phyloP scores from a whole-genome alignment of 2,888 invertebrate species.

The Luffia ferchaultella region DNA sequence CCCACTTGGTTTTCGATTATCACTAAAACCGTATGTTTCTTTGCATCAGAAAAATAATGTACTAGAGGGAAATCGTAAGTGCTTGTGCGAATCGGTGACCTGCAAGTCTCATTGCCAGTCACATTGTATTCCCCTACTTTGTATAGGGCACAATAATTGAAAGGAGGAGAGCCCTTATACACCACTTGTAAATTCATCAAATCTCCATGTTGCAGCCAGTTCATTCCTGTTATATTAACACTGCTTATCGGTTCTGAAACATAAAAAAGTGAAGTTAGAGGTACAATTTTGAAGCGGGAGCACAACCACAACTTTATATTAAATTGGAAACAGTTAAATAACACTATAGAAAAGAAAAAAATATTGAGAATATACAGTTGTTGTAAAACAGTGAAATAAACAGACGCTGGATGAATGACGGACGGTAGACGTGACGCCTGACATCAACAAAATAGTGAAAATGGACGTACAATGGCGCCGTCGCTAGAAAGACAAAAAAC shows the following conservation, averaged over 20 bases:
- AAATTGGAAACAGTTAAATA: too few species aligned
- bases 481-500: too few species aligned
- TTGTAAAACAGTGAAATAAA: too few species aligned
- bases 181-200: slow-evolving; percentile 73
- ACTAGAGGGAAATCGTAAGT: slow-evolving; percentile 70
- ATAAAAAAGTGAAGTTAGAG: slow-evolving; percentile 8
- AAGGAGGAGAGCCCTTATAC: slow-evolving; percentile 79
- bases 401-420: too few species aligned
- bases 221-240: slow-evolving; percentile 75
- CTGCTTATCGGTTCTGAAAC: slow-evolving; percentile 75
- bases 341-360: too few species aligned
- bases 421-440: too few species aligned
- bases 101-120: slow-evolving; percentile 82
- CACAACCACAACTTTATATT: neutral
- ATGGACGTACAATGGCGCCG: too few species aligned
- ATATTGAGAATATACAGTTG: too few species aligned
- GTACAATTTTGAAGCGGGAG: neutral
- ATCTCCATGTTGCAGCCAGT: slow-evolving; percentile 86
- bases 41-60: slow-evolving; percentile 75
- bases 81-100: slow-evolving; percentile 30
- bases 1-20: slow-evolving; percentile 81
- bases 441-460: too few species aligned
- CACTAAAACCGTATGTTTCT: slow-evolving; percentile 79
- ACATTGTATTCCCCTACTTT: slow-evolving; percentile 72
- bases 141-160: slow-evolving; percentile 74